These are phyloP conservation scores for Trematomus bernacchii DNA, from an alignment of 2,797 vertebrate species.

Conservation along the genomic window DNA sequence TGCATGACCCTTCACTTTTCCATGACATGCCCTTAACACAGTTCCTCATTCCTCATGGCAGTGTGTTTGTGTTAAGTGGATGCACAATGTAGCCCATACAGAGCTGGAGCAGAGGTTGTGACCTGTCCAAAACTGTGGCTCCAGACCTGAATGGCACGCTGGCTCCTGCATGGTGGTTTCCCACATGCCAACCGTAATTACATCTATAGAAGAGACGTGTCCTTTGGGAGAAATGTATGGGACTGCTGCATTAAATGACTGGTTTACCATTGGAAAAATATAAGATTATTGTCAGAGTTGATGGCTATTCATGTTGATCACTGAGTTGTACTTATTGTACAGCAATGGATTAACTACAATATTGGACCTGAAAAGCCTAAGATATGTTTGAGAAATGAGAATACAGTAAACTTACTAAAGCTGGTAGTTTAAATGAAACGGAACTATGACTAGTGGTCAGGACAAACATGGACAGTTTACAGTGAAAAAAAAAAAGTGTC, in stretches of 20 bases:
- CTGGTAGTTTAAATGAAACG: not conserved
- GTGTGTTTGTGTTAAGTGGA: slow-evolving; percentile 28
- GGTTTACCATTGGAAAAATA: slow-evolving; percentile 37
- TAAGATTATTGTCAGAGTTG: slow-evolving; percentile 16
- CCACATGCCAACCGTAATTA: slow-evolving; percentile 69
- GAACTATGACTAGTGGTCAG: not conserved
- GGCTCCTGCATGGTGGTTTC: slow-evolving; percentile 57
- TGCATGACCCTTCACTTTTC: slow-evolving; percentile 58
- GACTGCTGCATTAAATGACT: slow-evolving; percentile 47
- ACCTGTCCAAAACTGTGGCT: slow-evolving; percentile 51
- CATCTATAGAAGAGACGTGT: slow-evolving; percentile 38
- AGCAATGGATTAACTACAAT: slow-evolving; percentile 20
- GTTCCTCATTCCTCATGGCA: slow-evolving; percentile 42
- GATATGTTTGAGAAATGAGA: not conserved
- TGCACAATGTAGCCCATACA: slow-evolving; percentile 60
- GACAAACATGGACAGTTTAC: no score
- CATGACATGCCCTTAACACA: slow-evolving; percentile 41
- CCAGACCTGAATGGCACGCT: slow-evolving; percentile 39
- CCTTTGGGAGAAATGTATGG: slow-evolving; percentile 51
- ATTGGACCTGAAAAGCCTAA: not conserved
- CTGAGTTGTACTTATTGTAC: not conserved
- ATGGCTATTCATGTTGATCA: slow-evolving; percentile 42
- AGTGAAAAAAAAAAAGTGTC: no score
- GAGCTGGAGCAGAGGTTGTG: slow-evolving; percentile 40
- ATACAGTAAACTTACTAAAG: slow-evolving; percentile 1